Evolutionary conservation across 2,113 vertebrate genomes (phyloP).

Genomic region (Rattus norvegicus): GRCr8 NC_086019.1:54448501-54449000

Average conservation of each 20-base stretch:
- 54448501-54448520: neutral
- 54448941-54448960: neutral
- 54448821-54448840: too few relatives aligned
- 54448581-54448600: neutral
- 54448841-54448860: neutral
- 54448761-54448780: neutral
- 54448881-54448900: neutral
- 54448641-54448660: rapidly evolving
- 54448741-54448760: neutral
- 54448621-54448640: too few relatives aligned
- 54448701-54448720: neutral
- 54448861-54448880: neutral
- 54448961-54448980: neutral
- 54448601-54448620: neutral
- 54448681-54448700: neutral
- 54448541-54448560: too few relatives aligned
- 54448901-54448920: neutral
- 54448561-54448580: neutral
- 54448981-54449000: neutral
- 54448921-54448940: neutral
- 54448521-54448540: too few relatives aligned
- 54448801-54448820: neutral
- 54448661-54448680: rapidly evolving
- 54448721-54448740: neutral
- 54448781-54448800: neutral